Conservation (phyloP, 2,113 vertebrate species). For the Crotalus tigris region DNA sequence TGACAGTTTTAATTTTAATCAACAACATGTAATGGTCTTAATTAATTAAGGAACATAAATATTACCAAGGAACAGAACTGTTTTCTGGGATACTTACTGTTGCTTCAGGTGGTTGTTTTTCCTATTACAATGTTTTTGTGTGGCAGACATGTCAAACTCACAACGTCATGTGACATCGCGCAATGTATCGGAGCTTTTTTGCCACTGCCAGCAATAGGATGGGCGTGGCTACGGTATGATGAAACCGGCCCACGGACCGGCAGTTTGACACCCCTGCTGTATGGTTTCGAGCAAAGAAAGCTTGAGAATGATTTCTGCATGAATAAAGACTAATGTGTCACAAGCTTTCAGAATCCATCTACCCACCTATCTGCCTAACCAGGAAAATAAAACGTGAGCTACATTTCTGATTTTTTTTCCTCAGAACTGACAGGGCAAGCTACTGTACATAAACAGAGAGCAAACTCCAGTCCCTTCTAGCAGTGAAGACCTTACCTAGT, state of each 20-base stretch:
- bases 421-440: no score
- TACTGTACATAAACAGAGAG: no score
- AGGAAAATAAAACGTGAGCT: not conserved
- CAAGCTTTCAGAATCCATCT: not conserved
- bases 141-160: not conserved
- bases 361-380: not conserved
- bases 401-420: not conserved
- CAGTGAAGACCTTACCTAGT: no score
- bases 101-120: not conserved
- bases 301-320: not conserved
- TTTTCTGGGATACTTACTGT: not conserved
- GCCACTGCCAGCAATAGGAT: no score
- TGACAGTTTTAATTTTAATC: not conserved
- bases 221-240: no score
- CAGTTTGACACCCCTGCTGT: not conserved
- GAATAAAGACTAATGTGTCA: not conserved
- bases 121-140: not conserved
- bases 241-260: no score
- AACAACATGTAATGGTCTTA: not conserved
- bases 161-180: no score
- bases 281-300: not conserved
- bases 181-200: no score
- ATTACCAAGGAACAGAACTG: not conserved
- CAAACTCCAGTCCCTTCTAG: no score
- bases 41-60: not conserved